Percentiles rank a stretch among this genome's conserved stretches.
Evolutionary conservation across 2,113 vertebrate species (phyloP).

Genomic region (Parotia lawesii): DNA sequence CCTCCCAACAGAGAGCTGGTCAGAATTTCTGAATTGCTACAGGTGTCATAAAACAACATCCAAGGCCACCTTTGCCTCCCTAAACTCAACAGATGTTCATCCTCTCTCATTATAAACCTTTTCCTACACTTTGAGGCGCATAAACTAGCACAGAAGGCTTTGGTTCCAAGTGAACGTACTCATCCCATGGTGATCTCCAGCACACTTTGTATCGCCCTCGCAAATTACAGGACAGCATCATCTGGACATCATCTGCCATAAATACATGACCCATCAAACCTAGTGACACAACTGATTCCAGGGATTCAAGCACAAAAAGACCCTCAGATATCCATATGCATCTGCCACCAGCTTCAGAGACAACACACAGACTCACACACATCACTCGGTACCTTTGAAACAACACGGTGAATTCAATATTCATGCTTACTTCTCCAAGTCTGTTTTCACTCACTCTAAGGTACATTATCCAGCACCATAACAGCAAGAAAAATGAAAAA

Average conservation of each 20-base stretch:
- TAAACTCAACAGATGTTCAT: not conserved
- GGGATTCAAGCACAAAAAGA: not conserved
- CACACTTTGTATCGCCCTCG: not conserved
- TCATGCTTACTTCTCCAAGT: not conserved
- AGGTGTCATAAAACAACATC: not conserved
- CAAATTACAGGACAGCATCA: not conserved
- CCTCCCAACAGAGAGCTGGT: not conserved
- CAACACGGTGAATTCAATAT: not conserved
- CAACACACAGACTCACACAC: rapidly evolving
- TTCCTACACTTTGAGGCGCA: not conserved
- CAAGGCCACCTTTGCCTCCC: not conserved
- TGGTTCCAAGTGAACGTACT: not conserved
- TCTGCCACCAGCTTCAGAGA: not conserved
- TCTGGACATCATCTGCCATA: not conserved
- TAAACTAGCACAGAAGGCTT: not conserved
- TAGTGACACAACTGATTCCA: not conserved
- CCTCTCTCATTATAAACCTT: not conserved
- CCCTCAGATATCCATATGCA: not conserved
- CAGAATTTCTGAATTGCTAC: not conserved
- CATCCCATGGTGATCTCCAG: not conserved
- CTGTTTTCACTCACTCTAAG: not conserved
- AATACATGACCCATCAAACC: not conserved
- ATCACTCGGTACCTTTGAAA: not conserved
- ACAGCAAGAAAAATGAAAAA: not conserved
- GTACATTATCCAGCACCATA: not conserved